phyloP scores from a whole-genome alignment of 1,140 invertebrate genomes.

The Sesamia nonagrioides region DNA sequence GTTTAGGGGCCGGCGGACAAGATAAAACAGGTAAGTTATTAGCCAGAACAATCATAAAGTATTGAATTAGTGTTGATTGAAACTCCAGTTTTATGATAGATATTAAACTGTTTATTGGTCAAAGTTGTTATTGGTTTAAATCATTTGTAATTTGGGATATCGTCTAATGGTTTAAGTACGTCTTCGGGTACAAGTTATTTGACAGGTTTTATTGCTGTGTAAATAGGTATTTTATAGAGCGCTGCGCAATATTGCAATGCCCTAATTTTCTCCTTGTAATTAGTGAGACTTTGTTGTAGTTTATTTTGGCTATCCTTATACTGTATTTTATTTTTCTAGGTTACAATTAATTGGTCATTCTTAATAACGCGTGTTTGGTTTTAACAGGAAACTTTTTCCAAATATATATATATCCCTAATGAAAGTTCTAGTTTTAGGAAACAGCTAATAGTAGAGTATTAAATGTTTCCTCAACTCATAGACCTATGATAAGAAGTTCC shows the following conservation, averaged over 20 bases:
- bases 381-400: neutral
- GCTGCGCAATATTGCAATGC: neutral
- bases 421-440: no score
- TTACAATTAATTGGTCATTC: no score
- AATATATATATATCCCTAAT: no score
- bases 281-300: neutral
- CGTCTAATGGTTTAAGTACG: neutral
- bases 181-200: constrained; percentile 1
- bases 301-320: neutral
- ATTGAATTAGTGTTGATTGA: constrained; percentile 34
- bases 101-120: constrained; percentile 37
- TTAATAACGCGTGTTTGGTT: no score
- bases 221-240: constrained; percentile 3
- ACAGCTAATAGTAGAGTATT: no score
- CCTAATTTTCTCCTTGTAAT: constrained; percentile 12
- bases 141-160: constrained; percentile 31
- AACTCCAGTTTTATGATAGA: constrained; percentile 32
- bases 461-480: no score
- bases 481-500: no score
- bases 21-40: constrained; percentile 44
- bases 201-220: constrained; percentile 22
- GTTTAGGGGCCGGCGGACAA: constrained; percentile 33
- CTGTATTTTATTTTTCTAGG: no score
- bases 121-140: constrained; percentile 30
- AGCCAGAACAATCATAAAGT: constrained; percentile 9